Evolutionary conservation across 2,113 vertebrate genomes (phyloP), one percentile per base, ranked within the genome.

Genomic region (Saguinus imperator): DNA sequence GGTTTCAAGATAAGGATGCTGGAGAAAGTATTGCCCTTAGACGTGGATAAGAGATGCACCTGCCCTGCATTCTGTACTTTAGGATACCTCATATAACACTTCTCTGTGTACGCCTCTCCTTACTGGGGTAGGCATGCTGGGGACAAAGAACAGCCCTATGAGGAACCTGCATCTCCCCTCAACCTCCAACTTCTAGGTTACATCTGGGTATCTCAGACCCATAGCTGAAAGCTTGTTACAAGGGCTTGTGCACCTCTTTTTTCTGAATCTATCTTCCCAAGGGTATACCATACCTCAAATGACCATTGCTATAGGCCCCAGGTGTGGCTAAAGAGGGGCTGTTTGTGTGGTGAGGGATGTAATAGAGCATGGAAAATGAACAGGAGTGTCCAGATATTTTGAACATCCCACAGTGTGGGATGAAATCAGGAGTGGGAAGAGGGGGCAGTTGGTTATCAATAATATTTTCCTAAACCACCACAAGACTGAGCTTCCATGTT

Each of bases 391-490:
- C 43, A 89, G 10, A 27, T 50, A 32, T 32, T 35, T 45, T 66
- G 25, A 52, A 5, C 14, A 21, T 35, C 16, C 35, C 21, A 58
- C 13, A 20, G 12, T n/a, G 7, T 13, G 50, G 9, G 45, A 40
- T 55, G 8, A 25, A 87, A 43, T 68, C 21, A 17, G n/a, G 0
- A 0, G 23, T 43, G 37, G 66, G 8, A 89, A 85, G 45, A 66
- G 25, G 3, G 27, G 14, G 9, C 55, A 55, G 16, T 40, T 52
- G 20, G 2, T 8, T 32, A 1, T 8, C 0, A 21, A 14, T 40
- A 40, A 84, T 13, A 27, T 55, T 52, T 87, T 12, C 13, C 27
- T 18, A 89, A 84, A 87, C n/a, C 8, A 20, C 35, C 68, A 37
- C 43, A 87, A 87, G 86, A 83, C 40, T 80, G 11, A 55, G 57